Conservation (phyloP, 2,113 vertebrate genomes). For the Anarrhichthys ocellatus region DNA sequence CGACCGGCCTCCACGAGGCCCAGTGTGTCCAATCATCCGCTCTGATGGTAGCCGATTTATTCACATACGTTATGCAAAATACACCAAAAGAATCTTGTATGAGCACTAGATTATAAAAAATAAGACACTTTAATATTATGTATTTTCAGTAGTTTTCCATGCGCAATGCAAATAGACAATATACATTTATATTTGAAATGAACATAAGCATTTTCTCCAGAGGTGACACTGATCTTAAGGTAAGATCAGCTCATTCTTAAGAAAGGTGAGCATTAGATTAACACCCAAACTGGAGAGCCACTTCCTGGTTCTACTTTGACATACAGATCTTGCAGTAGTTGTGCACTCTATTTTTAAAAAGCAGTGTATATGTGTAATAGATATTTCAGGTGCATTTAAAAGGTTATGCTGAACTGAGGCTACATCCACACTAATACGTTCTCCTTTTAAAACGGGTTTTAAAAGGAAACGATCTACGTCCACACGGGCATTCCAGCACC, state of each 20-base stretch:
- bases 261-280: not conserved
- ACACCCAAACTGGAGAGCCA: not conserved
- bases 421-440: not conserved
- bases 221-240: not conserved
- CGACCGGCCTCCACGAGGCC: not conserved
- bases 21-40: not conserved
- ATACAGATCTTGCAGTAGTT: not conserved
- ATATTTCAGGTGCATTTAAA: not conserved
- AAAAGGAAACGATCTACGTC: too few relatives aligned
- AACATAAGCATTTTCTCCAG: not conserved
- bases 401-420: not conserved
- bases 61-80: constrained; percentile 13
- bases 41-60: not conserved
- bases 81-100: not conserved
- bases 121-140: not conserved
- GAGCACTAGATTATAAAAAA: not conserved
- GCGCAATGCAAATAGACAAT: constrained; percentile 8
- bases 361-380: not conserved
- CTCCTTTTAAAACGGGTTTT: not conserved
- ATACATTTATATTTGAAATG: not conserved
- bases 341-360: not conserved
- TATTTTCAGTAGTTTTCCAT: constrained; percentile 25
- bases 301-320: not conserved
- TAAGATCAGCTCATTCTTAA: not conserved
- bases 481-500: too few relatives aligned